Evolutionary conservation across 2,797 vertebrate species (phyloP), one percentile per base, ranked within the genome.

Genomic region (Petrocephalus sullivani): DNA sequence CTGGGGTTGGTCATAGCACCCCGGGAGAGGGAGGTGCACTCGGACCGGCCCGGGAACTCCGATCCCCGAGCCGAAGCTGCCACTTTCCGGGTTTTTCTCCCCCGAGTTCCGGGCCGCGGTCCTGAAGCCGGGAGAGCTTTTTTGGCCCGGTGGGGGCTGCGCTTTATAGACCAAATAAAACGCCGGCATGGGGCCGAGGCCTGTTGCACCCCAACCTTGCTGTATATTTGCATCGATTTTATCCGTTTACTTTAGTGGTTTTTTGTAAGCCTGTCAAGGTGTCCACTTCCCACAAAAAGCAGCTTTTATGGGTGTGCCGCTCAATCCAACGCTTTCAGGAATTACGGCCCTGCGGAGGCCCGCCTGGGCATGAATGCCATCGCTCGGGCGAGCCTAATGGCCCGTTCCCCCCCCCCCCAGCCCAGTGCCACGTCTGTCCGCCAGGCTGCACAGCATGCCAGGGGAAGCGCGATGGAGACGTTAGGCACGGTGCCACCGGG

Each of bases 151-250:
- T 89, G 61, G 33, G 85, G 85, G 58, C 86, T 86, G 67, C 84
- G 85, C 64, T 93, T 93, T 93, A 93, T 90, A 88, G 88, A 84
- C 87, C 85, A 89, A 87, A 93, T 93, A 94, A 94, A 94, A 92
- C 88, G 89, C 85, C 90, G 81, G 85, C 88, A 88, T 89, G 90
- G 91, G 56, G 92, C 86, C 84, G 86, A 87, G 86, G 87, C 88
- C 78, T 89, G 91, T 91, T 87, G 88, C 0, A 19, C 61, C 23
- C 46, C 37, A 64, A 87, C 54, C 61, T 87, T 28, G 82, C 87
- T 58, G 86, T 86, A 88, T 86, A 91, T 89, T 90, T 89, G 89
- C 89, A 88, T 81, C 88, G 87, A 92, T 90, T 92, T 92, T 93
- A 92, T 93, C 90, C 90, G 91, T 61, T 94, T 90, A 89, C 91